These are phyloP conservation scores for Troides helena DNA, from an alignment of 2,888 invertebrate species.

Conservation along the genomic window DNA sequence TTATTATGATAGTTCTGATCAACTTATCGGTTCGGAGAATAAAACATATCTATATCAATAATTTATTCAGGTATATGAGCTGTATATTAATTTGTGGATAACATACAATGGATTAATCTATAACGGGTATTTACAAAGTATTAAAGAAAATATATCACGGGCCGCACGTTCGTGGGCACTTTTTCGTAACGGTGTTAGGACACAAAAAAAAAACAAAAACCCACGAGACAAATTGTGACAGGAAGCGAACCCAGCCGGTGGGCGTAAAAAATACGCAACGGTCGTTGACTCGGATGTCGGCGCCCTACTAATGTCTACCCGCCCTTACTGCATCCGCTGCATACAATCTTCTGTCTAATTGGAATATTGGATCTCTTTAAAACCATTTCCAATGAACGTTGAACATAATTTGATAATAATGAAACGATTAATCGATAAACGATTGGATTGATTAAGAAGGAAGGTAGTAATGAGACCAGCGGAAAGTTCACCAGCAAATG, in stretches of 20 bases:
- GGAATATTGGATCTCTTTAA: constrained; percentile 1
- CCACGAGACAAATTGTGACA: constrained; percentile 68
- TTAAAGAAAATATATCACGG: constrained; percentile 31
- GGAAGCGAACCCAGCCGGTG: constrained; percentile 73
- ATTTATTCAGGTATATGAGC: too few species aligned
- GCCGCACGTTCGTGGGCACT: constrained; percentile 47
- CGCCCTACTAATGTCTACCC: constrained; percentile 42
- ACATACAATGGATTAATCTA: not conserved
- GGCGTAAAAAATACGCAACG: constrained; percentile 55
- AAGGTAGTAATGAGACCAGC: too few species aligned
- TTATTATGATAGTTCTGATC: too few species aligned
- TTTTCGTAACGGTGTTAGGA: constrained; percentile 56
- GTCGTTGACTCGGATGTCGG: constrained; percentile 59
- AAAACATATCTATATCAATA: too few species aligned
- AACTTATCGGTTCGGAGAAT: too few species aligned
- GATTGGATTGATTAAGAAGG: too few species aligned
- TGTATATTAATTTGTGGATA: not conserved
- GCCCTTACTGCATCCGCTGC: constrained; percentile 49
- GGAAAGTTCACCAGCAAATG: too few species aligned
- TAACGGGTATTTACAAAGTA: not conserved
- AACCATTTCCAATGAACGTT: not conserved
- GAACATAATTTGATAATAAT: not conserved
- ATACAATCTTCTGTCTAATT: constrained; percentile 24
- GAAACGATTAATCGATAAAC: not conserved
- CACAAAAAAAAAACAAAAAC: constrained; percentile 58